Evolutionary conservation across 2,113 vertebrate genomes (phyloP).

Genomic region (Motacilla alba): DNA sequence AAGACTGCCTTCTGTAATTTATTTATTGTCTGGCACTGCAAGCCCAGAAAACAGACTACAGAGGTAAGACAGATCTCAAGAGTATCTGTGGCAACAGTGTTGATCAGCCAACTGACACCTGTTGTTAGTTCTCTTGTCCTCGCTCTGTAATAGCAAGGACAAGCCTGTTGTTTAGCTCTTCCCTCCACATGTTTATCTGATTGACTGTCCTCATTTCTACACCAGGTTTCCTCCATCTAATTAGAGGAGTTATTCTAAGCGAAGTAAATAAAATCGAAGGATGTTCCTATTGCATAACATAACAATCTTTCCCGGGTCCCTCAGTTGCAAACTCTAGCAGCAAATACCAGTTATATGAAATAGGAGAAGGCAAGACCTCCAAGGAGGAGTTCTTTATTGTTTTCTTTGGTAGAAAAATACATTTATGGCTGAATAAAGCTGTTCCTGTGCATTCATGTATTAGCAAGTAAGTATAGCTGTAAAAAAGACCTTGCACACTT

Average conservation of each 20-base stretch:
- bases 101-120: neutral
- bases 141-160: neutral
- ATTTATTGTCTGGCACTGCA: neutral
- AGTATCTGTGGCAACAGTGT: neutral
- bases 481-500: neutral
- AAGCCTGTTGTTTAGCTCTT: slow-evolving; percentile 4
- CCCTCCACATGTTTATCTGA: neutral
- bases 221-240: slow-evolving; percentile 16
- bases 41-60: neutral
- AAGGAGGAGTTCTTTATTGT: neutral
- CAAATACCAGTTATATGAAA: neutral
- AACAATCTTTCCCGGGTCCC: neutral
- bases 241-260: slow-evolving; percentile 8
- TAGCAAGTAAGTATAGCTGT: neutral
- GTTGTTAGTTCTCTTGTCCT: neutral
- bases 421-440: neutral
- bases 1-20: neutral
- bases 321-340: neutral
- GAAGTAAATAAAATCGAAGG: slow-evolving; percentile 17
- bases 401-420: neutral
- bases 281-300: neutral
- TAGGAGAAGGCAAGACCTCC: neutral
- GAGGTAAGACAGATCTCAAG: neutral
- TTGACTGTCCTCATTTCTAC: neutral
- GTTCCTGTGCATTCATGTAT: neutral